Evolutionary conservation across 2,113 vertebrate species (phyloP).

Genomic region (Phalacrocorax brasilianus): DNA sequence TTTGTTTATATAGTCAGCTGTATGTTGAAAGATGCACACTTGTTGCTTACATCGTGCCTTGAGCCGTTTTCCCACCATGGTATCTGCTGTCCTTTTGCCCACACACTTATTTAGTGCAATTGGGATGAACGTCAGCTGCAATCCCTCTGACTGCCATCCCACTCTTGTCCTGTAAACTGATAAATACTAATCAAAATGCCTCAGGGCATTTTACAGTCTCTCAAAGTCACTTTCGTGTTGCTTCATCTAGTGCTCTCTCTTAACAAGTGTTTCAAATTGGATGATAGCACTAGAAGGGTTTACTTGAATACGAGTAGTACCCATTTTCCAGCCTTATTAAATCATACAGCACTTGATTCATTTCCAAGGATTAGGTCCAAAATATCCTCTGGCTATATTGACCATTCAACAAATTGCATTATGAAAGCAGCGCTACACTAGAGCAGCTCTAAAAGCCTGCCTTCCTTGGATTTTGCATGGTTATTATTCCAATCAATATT

Average conservation of each 20-base stretch:
- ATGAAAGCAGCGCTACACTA: not conserved
- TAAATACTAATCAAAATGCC: slow-evolving; percentile 39
- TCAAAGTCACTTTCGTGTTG: slow-evolving; percentile 24
- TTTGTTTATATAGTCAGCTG: slow-evolving; percentile 5
- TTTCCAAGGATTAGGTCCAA: slow-evolving; percentile 45
- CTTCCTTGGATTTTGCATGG: slow-evolving; percentile 12
- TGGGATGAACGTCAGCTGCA: not conserved
- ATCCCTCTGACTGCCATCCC: not conserved
- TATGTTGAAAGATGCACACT: not conserved
- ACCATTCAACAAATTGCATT: slow-evolving; percentile 60
- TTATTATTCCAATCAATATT: slow-evolving; percentile 29
- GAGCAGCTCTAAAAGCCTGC: slow-evolving; percentile 10
- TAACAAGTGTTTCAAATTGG: slow-evolving; percentile 63
- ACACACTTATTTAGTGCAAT: not conserved
- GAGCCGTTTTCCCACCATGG: not conserved
- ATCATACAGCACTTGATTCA: slow-evolving; percentile 54
- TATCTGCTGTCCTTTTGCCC: not conserved
- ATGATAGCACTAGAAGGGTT: slow-evolving; percentile 32
- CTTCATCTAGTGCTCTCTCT: slow-evolving; percentile 29
- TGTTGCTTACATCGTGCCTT: not conserved
- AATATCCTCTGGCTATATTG: slow-evolving; percentile 51
- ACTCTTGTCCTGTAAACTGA: not conserved
- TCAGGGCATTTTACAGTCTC: slow-evolving; percentile 16
- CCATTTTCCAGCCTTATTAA: slow-evolving; percentile 55
- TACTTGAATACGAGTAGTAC: slow-evolving; percentile 5